These are phyloP conservation scores for Triplophysa bombifrons DNA, from an alignment of 2,797 vertebrate species.

Conservation along the genomic window DNA sequence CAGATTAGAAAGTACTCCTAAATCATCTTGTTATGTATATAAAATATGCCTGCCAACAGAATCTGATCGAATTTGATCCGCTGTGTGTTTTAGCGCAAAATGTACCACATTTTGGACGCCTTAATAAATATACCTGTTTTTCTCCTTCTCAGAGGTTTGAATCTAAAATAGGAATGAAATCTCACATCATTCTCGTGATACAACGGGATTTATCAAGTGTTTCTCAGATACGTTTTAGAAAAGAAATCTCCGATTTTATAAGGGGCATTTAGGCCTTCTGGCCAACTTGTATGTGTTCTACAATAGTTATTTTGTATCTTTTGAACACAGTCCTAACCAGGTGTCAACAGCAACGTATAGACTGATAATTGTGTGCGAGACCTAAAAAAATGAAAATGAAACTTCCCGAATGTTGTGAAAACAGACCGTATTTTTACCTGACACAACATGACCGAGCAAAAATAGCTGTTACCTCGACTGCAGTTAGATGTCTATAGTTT, in stretches of 20 bases:
- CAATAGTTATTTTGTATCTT: slow-evolving; percentile 7
- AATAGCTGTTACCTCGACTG: no score
- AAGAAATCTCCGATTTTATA: not conserved
- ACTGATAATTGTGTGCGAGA: slow-evolving; percentile 2
- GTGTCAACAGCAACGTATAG: slow-evolving; percentile 1
- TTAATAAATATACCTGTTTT: not conserved
- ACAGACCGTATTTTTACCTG: slow-evolving; percentile 21
- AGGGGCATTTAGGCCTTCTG: not conserved
- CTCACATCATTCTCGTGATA: not conserved
- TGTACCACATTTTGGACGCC: not conserved
- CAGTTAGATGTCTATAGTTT: no score
- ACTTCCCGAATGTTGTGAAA: slow-evolving; percentile 20
- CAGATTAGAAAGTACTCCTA: no score
- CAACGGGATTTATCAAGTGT: not conserved
- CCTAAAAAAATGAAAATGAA: not conserved
- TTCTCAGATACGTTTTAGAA: not conserved
- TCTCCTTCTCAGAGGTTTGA: not conserved
- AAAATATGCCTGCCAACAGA: no score
- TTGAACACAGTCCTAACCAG: slow-evolving; percentile 14
- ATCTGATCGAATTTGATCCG: not conserved
- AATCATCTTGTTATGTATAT: no score
- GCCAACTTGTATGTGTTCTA: not conserved
- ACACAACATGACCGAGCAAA: not conserved
- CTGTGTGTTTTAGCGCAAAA: no score
- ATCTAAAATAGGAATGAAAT: not conserved